Evolutionary conservation across 1,140 invertebrate species (phyloP).

Genomic region (Drosophila sp.): DNA sequence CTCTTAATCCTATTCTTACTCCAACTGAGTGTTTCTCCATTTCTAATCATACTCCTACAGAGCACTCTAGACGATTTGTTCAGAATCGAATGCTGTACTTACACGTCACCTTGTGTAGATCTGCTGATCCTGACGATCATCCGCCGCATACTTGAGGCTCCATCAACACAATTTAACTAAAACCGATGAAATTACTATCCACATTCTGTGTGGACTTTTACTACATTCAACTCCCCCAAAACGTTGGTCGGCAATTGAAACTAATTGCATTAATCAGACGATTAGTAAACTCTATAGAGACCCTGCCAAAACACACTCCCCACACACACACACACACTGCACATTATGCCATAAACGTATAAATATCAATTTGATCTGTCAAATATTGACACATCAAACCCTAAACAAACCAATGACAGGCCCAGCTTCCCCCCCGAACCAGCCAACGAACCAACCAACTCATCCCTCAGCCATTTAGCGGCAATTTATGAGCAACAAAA

Average conservation of each 20-base stretch:
- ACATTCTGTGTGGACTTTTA: no score
- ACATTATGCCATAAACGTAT: slow-evolving; percentile 68
- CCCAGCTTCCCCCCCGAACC: slow-evolving; percentile 23
- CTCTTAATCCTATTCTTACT: no score
- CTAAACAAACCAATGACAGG: slow-evolving; percentile 80
- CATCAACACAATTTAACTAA: no score
- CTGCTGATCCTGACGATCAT: no score
- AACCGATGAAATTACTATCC: no score
- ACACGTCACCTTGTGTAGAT: no score
- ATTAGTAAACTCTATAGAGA: slow-evolving; percentile 64
- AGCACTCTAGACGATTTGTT: no score
- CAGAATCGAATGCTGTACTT: no score
- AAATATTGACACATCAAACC: slow-evolving; percentile 82
- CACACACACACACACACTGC: slow-evolving; percentile 24
- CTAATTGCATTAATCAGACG: slow-evolving; percentile 57
- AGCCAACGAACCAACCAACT: neutral
- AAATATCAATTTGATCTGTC: slow-evolving; percentile 82
- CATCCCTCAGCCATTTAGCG: slow-evolving; percentile 60
- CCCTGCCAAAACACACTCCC: slow-evolving; percentile 39
- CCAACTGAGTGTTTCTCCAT: no score
- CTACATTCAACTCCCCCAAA: neutral
- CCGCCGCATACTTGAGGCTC: no score
- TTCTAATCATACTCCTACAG: no score
- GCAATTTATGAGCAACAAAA: slow-evolving; percentile 81
- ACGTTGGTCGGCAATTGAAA: neutral